Conservation (phyloP, 1,140 invertebrate genomes). For the Trachymyrmex cornetzi region DNA sequence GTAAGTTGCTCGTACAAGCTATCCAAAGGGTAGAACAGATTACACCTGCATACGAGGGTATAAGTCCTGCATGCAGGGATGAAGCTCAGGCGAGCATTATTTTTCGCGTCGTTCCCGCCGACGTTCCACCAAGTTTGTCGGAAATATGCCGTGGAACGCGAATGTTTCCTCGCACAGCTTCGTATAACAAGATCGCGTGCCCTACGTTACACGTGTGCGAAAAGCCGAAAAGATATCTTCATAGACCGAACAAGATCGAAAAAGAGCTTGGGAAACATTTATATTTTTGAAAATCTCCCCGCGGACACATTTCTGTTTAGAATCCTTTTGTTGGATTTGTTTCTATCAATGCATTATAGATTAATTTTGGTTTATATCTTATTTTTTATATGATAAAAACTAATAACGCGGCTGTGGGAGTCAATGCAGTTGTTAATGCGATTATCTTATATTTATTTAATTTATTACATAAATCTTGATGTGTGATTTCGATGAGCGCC, state of each 20-base stretch:
- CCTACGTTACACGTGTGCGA: neutral
- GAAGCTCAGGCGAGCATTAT: constrained; percentile 9
- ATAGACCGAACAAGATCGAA: neutral
- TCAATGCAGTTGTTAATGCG: too few relatives aligned
- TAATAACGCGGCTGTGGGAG: too few relatives aligned
- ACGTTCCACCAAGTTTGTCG: constrained; percentile 3
- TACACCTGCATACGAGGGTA: neutral
- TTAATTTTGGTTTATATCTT: too few relatives aligned
- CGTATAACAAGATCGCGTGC: neutral
- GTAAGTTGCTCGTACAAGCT: constrained; percentile 43
- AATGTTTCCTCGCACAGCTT: neutral
- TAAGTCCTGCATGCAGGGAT: neutral
- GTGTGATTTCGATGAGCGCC: too few relatives aligned
- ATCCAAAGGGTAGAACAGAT: neutral
- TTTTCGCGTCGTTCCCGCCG: constrained; percentile 25
- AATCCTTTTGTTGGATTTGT: too few relatives aligned
- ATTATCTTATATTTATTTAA: too few relatives aligned
- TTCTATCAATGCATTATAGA: too few relatives aligned
- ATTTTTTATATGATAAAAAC: too few relatives aligned
- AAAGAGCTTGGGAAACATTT: neutral
- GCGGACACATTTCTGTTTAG: too few relatives aligned
- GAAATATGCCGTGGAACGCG: constrained; percentile 24
- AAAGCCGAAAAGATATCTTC: constrained; percentile 1
- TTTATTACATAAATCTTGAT: too few relatives aligned
- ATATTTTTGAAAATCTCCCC: neutral